Evolutionary conservation across 2,888 invertebrate species (phyloP).

Genomic region (Cephus nigrinus): DNA sequence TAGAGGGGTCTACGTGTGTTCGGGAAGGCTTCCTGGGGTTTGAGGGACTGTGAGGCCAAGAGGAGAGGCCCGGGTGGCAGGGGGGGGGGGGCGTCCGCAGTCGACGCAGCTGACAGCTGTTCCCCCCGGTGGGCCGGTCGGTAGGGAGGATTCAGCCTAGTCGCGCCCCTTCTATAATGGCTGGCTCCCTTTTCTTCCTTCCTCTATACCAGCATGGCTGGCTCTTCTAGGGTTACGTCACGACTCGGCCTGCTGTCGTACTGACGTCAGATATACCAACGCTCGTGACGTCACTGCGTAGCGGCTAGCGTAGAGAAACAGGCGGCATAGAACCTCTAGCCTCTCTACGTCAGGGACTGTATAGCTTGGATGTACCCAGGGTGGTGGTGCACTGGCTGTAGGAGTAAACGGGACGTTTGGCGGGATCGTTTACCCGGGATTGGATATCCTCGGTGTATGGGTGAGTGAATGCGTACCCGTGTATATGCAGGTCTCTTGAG

Average conservation of each 20-base stretch:
- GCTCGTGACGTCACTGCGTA: neutral
- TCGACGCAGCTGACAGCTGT: constrained; percentile 65
- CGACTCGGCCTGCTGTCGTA: constrained; percentile 14
- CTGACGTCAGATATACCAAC: constrained; percentile 20
- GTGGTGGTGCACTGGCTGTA: neutral
- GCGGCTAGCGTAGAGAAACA: constrained; percentile 1
- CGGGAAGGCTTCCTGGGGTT: constrained; percentile 16
- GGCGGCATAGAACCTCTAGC: neutral
- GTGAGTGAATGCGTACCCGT: neutral
- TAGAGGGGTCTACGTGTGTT: constrained; percentile 12
- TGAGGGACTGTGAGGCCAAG: constrained; percentile 10
- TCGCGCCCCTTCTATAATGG: constrained; percentile 68
- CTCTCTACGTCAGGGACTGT: neutral
- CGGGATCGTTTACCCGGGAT: neutral
- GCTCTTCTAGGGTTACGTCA: constrained; percentile 41
- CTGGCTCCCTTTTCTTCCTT: constrained; percentile 63
- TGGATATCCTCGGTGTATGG: neutral
- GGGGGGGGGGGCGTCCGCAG: constrained; percentile 46
- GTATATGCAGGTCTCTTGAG: neutral
- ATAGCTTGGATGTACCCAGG: neutral
- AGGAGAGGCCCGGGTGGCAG: constrained; percentile 31
- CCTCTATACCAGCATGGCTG: constrained; percentile 65
- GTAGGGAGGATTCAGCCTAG: constrained; percentile 67
- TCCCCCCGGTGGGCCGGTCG: constrained; percentile 65
- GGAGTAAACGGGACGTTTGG: neutral